These are phyloP conservation scores for Alviniconcha strummeri DNA, from an alignment of 2,888 invertebrate genomes.

Conservation along the genomic window DNA sequence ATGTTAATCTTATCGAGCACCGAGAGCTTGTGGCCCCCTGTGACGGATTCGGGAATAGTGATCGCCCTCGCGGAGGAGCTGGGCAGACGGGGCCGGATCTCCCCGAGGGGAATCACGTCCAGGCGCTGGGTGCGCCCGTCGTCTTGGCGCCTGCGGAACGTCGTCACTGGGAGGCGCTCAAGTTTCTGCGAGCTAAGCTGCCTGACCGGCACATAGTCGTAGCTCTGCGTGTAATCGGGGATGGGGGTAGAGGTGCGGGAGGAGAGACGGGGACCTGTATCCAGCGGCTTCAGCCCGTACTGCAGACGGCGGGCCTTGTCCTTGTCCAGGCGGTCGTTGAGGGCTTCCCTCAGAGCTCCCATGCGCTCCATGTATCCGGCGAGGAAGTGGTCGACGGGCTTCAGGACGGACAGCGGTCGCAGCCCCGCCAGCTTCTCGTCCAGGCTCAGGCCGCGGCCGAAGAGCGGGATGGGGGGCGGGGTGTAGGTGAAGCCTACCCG, in stretches of 20 bases:
- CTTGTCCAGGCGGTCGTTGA: slow-evolving; percentile 39
- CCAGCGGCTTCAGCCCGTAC: slow-evolving; percentile 18
- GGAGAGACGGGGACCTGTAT: neutral
- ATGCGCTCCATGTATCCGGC: slow-evolving; percentile 43
- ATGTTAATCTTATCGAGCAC: slow-evolving; percentile 64
- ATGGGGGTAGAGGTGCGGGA: slow-evolving; percentile 25
- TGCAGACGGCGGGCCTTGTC: slow-evolving; percentile 28
- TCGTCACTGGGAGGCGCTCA: slow-evolving; percentile 42
- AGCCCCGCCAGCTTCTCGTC: slow-evolving; percentile 39
- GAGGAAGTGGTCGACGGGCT: slow-evolving; percentile 42
- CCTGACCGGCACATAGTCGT: slow-evolving; percentile 32
- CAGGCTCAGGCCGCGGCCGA: slow-evolving; percentile 32
- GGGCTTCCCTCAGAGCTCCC: slow-evolving; percentile 37
- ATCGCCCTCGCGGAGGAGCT: slow-evolving; percentile 33
- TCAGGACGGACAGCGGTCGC: slow-evolving; percentile 20
- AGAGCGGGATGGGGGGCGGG: slow-evolving; percentile 59
- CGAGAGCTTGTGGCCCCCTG: slow-evolving; percentile 48
- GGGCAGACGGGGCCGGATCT: slow-evolving; percentile 40
- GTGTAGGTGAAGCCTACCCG: slow-evolving; percentile 59
- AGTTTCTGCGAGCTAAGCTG: slow-evolving; percentile 27
- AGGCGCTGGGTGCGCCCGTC: slow-evolving; percentile 44
- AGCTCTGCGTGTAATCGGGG: slow-evolving; percentile 36
- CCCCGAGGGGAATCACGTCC: slow-evolving; percentile 46
- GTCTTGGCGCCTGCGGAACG: slow-evolving; percentile 45
- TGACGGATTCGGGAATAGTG: slow-evolving; percentile 24